Conservation (phyloP, 2,113 vertebrate genomes). For the Atherinomorus stipes region DNA sequence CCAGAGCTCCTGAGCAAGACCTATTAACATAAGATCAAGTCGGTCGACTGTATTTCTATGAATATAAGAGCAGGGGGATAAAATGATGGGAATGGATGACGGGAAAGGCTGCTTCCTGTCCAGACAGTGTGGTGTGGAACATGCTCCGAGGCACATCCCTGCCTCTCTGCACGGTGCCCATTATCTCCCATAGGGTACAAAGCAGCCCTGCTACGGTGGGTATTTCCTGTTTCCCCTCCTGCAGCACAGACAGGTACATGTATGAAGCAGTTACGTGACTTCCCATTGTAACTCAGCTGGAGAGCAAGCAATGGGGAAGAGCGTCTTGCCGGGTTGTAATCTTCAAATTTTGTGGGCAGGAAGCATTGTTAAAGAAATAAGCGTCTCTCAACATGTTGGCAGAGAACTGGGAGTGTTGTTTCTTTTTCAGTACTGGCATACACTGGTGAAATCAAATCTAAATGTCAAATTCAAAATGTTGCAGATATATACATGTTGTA, state of each 20-base stretch:
- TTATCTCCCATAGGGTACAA: conserved; percentile 77
- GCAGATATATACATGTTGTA: no score
- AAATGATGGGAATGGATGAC: conserved; percentile 32
- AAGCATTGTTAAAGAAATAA: conserved; percentile 68
- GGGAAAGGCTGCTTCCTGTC: conserved; percentile 64
- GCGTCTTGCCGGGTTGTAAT: conserved; percentile 40
- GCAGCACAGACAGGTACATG: conserved; percentile 48
- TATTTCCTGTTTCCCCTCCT: conserved; percentile 74
- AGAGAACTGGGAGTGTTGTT: background rate
- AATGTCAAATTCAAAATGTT: no score
- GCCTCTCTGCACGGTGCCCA: conserved; percentile 68
- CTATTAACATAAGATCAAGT: background rate
- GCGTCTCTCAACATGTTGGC: conserved; percentile 1
- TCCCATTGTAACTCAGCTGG: conserved; percentile 66
- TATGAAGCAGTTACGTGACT: conserved; percentile 49
- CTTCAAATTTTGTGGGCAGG: conserved; percentile 44
- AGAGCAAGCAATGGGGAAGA: conserved; percentile 32
- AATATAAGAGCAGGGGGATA: conserved; percentile 6
- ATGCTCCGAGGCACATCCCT: conserved; percentile 59
- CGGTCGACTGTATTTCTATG: background rate
- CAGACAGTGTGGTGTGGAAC: conserved; percentile 69
- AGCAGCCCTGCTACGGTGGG: conserved; percentile 62
- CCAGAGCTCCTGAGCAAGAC: background rate
- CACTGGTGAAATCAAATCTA: no score
- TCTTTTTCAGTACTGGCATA: background rate